Evolutionary conservation across 37 sponge, comb jelly and placozoan species (phyloP).

Genomic region (Amphimedon queenslandica): DNA sequence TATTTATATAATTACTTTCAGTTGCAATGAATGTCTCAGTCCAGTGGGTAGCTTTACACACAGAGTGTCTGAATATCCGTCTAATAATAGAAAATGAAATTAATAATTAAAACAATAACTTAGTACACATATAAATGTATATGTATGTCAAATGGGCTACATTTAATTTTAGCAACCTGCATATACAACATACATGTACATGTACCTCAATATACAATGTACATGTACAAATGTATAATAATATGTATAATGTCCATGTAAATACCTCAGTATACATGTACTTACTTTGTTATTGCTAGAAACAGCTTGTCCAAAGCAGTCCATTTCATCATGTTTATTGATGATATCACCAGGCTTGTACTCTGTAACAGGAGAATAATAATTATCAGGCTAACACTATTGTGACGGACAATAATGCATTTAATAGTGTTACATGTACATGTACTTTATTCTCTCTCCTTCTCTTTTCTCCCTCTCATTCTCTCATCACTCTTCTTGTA

Average conservation of each 20-base stretch:
- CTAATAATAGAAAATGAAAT: slow-evolving; percentile 9
- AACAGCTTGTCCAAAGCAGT: slow-evolving; percentile 68
- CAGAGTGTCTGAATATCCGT: slow-evolving; percentile 69
- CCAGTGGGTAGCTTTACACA: slow-evolving; percentile 78
- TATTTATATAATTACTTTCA: slow-evolving; percentile 59
- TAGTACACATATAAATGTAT: neutral
- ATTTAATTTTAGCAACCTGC: no score
- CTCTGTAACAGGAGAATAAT: neutral
- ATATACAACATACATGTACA: no score
- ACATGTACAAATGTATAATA: no score
- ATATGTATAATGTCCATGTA: no score
- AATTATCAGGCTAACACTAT: neutral
- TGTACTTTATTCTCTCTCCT: no score
- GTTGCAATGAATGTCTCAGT: slow-evolving; percentile 61
- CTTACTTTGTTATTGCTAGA: slow-evolving; percentile 12
- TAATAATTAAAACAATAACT: neutral
- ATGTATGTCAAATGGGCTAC: no score
- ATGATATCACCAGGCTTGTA: neutral
- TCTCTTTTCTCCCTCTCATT: no score
- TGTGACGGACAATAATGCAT: neutral
- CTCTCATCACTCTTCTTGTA: no score
- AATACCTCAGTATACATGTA: no score
- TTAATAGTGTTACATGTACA: no score
- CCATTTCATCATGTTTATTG: slow-evolving; percentile 4
- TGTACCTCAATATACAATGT: no score